These are phyloP conservation scores for Eupithecia exiguata DNA, from an alignment of 2,888 invertebrate genomes.

Conservation along the genomic window DNA sequence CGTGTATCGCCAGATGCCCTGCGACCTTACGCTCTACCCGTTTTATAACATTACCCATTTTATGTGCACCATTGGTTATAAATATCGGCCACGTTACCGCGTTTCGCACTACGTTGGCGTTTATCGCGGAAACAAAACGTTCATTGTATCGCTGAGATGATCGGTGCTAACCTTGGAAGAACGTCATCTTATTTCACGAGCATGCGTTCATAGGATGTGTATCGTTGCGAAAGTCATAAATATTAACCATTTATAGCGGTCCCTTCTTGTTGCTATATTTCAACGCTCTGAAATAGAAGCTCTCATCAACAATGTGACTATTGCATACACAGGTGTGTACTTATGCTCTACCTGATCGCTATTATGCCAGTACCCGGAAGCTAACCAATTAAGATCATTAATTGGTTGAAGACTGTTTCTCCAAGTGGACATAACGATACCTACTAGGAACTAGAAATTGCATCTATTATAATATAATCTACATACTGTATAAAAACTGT, in stretches of 20 bases:
- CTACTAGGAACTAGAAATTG: not conserved
- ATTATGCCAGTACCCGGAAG: not conserved
- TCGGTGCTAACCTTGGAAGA: slow-evolving; percentile 36
- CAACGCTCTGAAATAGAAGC: not conserved
- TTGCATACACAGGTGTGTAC: not conserved
- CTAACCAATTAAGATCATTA: slow-evolving; percentile 26
- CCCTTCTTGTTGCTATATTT: not conserved
- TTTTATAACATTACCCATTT: slow-evolving; percentile 60
- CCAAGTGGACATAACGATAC: not conserved
- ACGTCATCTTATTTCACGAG: slow-evolving; percentile 34
- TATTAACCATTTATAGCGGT: not conserved
- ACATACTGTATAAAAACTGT: slow-evolving; percentile 1
- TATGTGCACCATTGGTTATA: slow-evolving; percentile 59
- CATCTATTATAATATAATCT: not conserved
- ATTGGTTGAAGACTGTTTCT: not conserved
- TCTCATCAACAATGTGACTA: not conserved
- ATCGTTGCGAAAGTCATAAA: slow-evolving; percentile 43
- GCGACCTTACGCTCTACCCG: slow-evolving; percentile 72
- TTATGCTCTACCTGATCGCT: not conserved
- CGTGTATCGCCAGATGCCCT: slow-evolving; percentile 77
- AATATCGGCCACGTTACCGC: slow-evolving; percentile 61
- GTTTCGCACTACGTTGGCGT: slow-evolving; percentile 64
- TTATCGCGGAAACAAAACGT: slow-evolving; percentile 57
- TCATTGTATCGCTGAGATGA: slow-evolving; percentile 52
- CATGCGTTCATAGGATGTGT: slow-evolving; percentile 41